Evolutionary conservation across 2,797 vertebrate genomes (phyloP).

Genomic region (Gallinago stenura): DNA sequence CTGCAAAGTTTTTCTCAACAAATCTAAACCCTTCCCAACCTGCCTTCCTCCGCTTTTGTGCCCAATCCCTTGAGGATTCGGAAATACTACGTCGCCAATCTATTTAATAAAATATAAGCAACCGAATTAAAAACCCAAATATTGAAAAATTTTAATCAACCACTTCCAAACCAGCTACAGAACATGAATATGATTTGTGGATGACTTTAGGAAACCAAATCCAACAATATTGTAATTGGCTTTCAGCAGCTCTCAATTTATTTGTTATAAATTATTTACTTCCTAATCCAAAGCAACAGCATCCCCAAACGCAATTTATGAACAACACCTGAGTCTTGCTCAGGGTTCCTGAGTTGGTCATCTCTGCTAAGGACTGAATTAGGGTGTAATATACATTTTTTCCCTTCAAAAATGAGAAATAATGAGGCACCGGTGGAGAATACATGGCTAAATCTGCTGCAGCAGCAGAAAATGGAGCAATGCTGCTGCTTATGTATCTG

Average conservation of each 20-base stretch:
- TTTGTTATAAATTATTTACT: constrained; percentile 17
- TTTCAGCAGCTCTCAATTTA: background rate
- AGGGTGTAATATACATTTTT: background rate
- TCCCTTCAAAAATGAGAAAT: constrained; percentile 25
- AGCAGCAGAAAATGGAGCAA: background rate
- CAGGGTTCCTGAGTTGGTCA: background rate
- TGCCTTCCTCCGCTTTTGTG: background rate
- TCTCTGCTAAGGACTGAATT: background rate
- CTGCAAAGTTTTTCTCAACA: background rate
- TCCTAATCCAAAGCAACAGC: constrained; percentile 12
- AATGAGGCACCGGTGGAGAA: background rate
- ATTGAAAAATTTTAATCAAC: background rate
- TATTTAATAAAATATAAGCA: background rate
- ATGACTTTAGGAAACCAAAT: constrained; percentile 9
- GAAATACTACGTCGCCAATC: background rate
- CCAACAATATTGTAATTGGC: background rate
- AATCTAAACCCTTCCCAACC: background rate
- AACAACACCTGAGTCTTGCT: constrained; percentile 2
- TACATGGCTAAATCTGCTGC: background rate
- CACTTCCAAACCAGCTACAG: background rate
- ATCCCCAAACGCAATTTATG: background rate
- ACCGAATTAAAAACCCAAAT: background rate
- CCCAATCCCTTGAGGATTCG: background rate
- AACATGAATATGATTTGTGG: background rate
- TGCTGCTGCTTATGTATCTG: background rate